These are phyloP conservation scores for Threskiornis aethiopicus DNA, from an alignment of 2,797 vertebrate genomes.

Conservation along the genomic window DNA sequence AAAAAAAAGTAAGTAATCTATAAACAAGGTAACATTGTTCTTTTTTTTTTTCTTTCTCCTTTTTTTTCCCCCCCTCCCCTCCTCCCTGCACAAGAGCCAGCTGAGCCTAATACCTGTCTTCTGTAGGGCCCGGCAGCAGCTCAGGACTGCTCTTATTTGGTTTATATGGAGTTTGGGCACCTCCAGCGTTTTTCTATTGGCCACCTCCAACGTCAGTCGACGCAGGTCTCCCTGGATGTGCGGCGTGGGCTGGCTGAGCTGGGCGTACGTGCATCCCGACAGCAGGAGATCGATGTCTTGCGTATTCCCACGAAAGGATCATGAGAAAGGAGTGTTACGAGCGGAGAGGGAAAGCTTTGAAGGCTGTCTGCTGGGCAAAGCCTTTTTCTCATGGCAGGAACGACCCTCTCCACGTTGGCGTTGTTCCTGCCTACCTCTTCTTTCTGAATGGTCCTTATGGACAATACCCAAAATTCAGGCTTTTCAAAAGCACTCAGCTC, in stretches of 20 bases:
- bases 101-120: not conserved
- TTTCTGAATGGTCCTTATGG: not conserved
- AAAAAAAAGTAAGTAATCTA: not conserved
- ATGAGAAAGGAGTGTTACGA: accelerated
- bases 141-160: not conserved
- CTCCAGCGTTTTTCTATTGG: not conserved
- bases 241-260: not conserved
- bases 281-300: accelerated
- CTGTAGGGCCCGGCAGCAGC: not conserved
- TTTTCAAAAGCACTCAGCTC: not conserved
- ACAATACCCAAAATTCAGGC: not conserved
- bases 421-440: accelerated
- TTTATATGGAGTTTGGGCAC: not conserved
- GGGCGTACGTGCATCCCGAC: accelerated
- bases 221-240: not conserved
- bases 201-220: not conserved
- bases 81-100: not conserved
- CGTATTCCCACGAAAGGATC: accelerated
- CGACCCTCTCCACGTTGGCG: accelerated
- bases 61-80: not conserved
- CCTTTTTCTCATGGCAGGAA: not conserved
- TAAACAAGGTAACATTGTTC: not conserved
- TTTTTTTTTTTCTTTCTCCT: not conserved
- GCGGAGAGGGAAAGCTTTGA: not conserved
- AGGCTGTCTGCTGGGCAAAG: not conserved